Base-by-base conservation (phyloP, 2,113 vertebrate species). In the Ibidorhyncha struthersii region DNA sequence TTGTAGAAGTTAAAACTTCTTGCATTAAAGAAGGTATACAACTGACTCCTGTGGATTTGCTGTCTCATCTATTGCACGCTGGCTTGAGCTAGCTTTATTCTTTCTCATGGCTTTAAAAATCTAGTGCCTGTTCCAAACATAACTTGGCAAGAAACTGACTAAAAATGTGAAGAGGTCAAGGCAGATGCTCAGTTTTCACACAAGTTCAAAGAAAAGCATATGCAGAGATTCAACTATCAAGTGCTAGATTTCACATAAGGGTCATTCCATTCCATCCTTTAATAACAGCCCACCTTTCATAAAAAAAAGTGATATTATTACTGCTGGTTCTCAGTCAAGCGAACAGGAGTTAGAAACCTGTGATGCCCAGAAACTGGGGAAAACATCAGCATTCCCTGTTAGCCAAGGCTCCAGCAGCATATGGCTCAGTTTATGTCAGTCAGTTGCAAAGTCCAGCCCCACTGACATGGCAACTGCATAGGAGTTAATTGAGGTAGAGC, bases 391-490 rank as follows among this genome's bases (percentile, higher is more conserved):
- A 10, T 50, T 79, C 17, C 43, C 5, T 34, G 4, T 45, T 53
- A 9, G 17, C 34, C 29, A 14, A 27, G 25, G 45, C 32, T 93
- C 27, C 71, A 49, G 50, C 43, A 34, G 41, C 4, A 3, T 5
- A 2, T 5, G 34, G 58, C 55, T 96, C 89, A 98, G 58, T 61
- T 88, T 76, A 98, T 69, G 1, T 97, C 97, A 8, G 96, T 99
- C 81, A 99, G 95, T 77, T 82, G 98, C 58, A 99, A 96, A 8
- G 98, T 98, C 99, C 99, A 99, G 85, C 98, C 99, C 99, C 99
- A 99, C 65, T 98, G 98, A 91, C 98, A 99, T 0, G 99, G 99
- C 98, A 99, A 92, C 97, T 99, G 98, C 86, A 79, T 91, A 61
- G 96, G 58, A 55, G 97, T 97, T 66, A 99, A 94, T 6, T 52